A percentile compares a stretch with the other conserved stretches of the same genome.
phyloP scores from a whole-genome alignment of 2,113 vertebrate species.

The Phrynosoma blainvillii region DNA sequence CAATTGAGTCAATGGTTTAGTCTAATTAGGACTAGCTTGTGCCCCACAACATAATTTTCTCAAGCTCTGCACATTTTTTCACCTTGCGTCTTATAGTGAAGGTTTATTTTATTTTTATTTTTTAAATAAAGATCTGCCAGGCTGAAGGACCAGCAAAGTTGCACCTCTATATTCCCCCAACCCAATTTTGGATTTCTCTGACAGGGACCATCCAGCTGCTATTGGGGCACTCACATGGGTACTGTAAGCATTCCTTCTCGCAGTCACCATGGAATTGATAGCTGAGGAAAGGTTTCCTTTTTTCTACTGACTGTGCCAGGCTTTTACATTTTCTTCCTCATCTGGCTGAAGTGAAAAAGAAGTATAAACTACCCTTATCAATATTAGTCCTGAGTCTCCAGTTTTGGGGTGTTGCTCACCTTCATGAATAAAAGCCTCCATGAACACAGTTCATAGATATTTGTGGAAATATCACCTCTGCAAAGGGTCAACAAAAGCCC shows the following conservation, averaged over 20 bases:
- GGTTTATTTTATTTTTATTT: too few relatives aligned
- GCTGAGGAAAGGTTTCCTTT: not conserved
- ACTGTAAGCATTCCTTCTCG: not conserved
- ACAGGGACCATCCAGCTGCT: not conserved
- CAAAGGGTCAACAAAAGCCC: constrained; percentile 22
- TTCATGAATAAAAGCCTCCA: not conserved
- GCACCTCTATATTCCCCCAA: not conserved
- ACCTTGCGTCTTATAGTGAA: too few relatives aligned
- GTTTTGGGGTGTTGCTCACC: not conserved
- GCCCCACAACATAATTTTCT: too few relatives aligned
- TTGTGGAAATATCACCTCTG: not conserved
- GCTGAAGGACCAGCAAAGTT: not conserved
- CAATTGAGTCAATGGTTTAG: too few relatives aligned
- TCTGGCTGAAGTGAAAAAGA: not conserved
- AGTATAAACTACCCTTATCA: accelerated
- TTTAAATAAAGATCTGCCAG: too few relatives aligned
- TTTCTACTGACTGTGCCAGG: not conserved
- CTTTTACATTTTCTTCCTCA: constrained; percentile 35
- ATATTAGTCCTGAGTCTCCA: not conserved
- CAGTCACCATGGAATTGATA: not conserved
- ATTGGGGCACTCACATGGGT: not conserved
- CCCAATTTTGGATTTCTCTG: not conserved
- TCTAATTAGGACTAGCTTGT: too few relatives aligned
- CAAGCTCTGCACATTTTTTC: not conserved
- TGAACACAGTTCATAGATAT: not conserved